phyloP scores from a whole-genome alignment of 2,888 invertebrate species.

The Bugula neritina region DNA sequence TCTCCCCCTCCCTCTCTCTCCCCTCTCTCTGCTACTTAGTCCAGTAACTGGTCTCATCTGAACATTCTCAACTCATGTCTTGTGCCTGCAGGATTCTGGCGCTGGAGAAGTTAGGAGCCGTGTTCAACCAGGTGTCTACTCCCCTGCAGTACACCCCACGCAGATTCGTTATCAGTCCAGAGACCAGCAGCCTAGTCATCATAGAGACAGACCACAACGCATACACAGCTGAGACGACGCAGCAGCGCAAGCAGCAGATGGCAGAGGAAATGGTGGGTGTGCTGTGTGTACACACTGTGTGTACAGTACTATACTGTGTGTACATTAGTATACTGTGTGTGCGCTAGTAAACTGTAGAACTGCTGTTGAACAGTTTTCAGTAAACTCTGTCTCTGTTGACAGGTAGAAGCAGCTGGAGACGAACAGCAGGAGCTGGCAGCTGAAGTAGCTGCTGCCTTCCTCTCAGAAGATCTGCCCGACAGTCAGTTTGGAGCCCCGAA shows the following conservation, averaged over 20 bases:
- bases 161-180: slow-evolving; percentile 85
- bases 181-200: slow-evolving; percentile 80
- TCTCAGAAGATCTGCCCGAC: slow-evolving; percentile 89
- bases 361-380: too few species aligned
- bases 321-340: too few species aligned
- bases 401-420: slow-evolving; percentile 88
- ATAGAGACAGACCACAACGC: slow-evolving; percentile 97
- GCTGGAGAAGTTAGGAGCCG: slow-evolving; percentile 92
- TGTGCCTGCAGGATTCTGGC: slow-evolving; percentile 69
- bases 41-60: too few species aligned
- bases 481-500: slow-evolving; percentile 90
- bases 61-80: neutral
- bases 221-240: slow-evolving; percentile 93
- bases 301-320: too few species aligned
- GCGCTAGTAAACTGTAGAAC: too few species aligned
- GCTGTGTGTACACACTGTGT: too few species aligned
- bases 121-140: slow-evolving; percentile 87
- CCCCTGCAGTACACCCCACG: slow-evolving; percentile 92
- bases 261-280: slow-evolving; percentile 63
- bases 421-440: slow-evolving; percentile 91
- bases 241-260: slow-evolving; percentile 86
- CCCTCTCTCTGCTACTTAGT: too few species aligned
- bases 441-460: slow-evolving; percentile 94
- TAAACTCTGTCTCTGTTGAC: neutral
- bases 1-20: too few species aligned